These are phyloP conservation scores for Condylostylus longicornis DNA, from an alignment of 1,140 invertebrate species.

Conservation along the genomic window DNA sequence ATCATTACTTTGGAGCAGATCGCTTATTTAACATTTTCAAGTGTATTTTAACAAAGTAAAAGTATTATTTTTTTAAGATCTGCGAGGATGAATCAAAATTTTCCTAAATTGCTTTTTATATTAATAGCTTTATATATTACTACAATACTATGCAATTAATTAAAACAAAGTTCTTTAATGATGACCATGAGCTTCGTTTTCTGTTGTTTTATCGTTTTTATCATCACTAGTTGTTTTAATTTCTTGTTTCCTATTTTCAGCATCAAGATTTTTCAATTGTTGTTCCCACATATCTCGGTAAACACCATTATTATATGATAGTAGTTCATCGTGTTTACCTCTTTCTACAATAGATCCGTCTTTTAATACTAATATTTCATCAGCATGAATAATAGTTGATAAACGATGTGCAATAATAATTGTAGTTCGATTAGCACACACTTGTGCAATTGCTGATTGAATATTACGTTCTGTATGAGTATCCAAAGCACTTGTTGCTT, in stretches of 20 bases:
- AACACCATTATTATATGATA: constrained; percentile 43
- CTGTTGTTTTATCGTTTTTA: constrained; percentile 4
- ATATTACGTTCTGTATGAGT: constrained; percentile 75
- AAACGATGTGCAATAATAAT: constrained; percentile 85
- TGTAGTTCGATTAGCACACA: constrained; percentile 75
- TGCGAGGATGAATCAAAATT: too few species aligned
- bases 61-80: too few species aligned
- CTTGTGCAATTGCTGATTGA: constrained; percentile 55
- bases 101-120: too few species aligned
- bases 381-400: constrained; percentile 84
- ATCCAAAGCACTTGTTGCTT: constrained; percentile 75
- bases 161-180: too few species aligned
- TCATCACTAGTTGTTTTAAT: constrained; percentile 8
- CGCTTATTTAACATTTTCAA: too few species aligned
- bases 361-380: constrained; percentile 80
- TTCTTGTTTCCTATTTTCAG: too few species aligned
- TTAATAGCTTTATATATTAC: too few species aligned
- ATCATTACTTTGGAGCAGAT: too few species aligned
- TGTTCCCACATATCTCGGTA: constrained; percentile 84
- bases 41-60: too few species aligned
- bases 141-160: too few species aligned
- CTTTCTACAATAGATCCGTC: constrained; percentile 84
- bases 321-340: constrained; percentile 70
- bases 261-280: constrained; percentile 48
- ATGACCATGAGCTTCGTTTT: too few species aligned